A percentile compares a stretch with the other conserved stretches of the same genome.
phyloP scores from a whole-genome alignment of 2,113 vertebrate species.

The Sorex araneus region DNA sequence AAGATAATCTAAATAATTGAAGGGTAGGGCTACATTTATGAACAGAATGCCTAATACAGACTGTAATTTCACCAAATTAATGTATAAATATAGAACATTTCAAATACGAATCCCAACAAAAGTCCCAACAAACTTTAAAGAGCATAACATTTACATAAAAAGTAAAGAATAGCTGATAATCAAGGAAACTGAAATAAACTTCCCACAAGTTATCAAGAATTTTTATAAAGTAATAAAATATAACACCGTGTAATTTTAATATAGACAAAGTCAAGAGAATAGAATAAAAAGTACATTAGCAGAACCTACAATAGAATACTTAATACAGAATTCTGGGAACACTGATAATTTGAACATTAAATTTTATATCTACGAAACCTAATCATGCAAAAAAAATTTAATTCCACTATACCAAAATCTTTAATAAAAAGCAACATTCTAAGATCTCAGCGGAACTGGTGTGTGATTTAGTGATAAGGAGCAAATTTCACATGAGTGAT shows the following conservation, averaged over 20 bases:
- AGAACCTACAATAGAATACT: not conserved
- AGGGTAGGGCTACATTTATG: not conserved
- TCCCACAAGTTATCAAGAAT: not conserved
- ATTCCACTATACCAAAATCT: not conserved
- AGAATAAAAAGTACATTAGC: not conserved
- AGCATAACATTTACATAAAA: not conserved
- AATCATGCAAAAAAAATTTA: constrained; percentile 1
- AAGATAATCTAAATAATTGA: not conserved
- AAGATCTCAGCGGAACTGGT: not conserved
- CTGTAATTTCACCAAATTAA: not conserved
- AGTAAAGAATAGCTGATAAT: not conserved
- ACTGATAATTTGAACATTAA: not conserved
- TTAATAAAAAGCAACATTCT: not conserved
- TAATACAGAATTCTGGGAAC: not conserved
- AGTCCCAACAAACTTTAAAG: not conserved
- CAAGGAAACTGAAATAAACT: constrained; percentile 20
- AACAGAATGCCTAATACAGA: not conserved
- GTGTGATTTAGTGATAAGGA: no score
- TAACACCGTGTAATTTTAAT: not conserved
- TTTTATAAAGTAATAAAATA: constrained; percentile 31
- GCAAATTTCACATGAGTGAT: no score
- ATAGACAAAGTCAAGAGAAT: not conserved
- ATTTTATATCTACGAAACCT: not conserved
- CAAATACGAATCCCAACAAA: not conserved
- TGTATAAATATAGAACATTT: not conserved